Evolutionary conservation across 2,113 vertebrate genomes (phyloP), one percentile per base, ranked within the genome.

Genomic region (Cairina moschata): DNA sequence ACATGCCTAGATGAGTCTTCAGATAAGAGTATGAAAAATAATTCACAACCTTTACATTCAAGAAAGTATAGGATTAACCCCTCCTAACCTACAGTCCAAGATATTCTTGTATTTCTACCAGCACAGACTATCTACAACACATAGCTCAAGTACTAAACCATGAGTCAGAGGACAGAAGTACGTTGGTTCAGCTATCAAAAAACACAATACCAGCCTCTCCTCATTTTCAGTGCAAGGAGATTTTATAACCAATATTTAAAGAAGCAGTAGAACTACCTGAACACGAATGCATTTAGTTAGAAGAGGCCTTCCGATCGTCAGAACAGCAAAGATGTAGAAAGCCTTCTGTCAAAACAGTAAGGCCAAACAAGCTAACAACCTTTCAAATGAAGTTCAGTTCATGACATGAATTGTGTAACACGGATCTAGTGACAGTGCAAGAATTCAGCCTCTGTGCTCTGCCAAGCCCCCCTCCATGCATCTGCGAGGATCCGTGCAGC

Each of bases 1-100:
- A 90, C 83, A 36, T 46, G 87, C 60, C 65, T 62, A 55, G 84
- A 96, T 95, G 78, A 93, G 88, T 77, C 58, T 83, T 56, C 26
- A 71, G 94, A 91, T 91, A 94, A 71, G 3, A 2, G 31, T 8
- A 67, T 17, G 50, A 86, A 85, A 76, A 90, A 80, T 85, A 95
- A 96, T 80, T 93, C 79, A 71, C 80, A 75, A 69, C 42, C 58
- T 73, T 73, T 83, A 78, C 50, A 29, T 84, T 86, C 52, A 81
- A 84, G 29, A 91, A 90, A 95, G 84, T 54, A 93, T 50, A 95
- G 75, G 78, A 86, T 92, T 94, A 94, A 76, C 83, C 95, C 90
- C 79, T 95, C 38, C 0, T 86, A 92, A 93, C 60, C 84, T 5
- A 38, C 56, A 88, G 76, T 34, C 76, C 80, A 75, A 88, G 63